These are phyloP conservation scores for Cavia porcellus DNA, from an alignment of 2,113 vertebrate species.

Conservation along the genomic window DNA sequence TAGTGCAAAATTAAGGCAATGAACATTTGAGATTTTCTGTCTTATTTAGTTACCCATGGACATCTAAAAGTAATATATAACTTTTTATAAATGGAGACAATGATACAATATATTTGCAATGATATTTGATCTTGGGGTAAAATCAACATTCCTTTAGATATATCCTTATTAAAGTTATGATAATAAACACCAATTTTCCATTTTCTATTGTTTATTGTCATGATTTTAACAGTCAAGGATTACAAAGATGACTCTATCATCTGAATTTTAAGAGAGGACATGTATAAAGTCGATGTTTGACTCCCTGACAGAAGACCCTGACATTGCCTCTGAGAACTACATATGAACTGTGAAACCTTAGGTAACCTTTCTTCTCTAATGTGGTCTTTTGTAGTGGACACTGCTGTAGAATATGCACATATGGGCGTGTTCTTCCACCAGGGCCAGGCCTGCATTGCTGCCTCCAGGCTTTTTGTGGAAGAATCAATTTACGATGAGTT, in stretches of 20 bases:
- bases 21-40: constrained; percentile 18
- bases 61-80: not conserved
- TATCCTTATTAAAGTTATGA: not conserved
- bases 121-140: not conserved
- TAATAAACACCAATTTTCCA: not conserved
- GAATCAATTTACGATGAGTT: no score
- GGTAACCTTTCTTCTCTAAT: not conserved
- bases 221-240: not conserved
- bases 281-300: not conserved
- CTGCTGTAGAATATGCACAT: no score
- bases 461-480: no score
- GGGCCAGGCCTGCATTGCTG: no score
- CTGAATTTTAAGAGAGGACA: not conserved
- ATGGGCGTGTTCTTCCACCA: no score
- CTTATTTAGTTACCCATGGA: not conserved
- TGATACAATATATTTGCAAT: not conserved
- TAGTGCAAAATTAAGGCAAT: not conserved
- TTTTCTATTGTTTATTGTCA: not conserved
- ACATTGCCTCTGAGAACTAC: not conserved
- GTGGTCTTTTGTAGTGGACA: no score
- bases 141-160: not conserved
- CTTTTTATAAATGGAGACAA: not conserved
- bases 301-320: not conserved
- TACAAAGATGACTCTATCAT: not conserved
- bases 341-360: not conserved